Conservation (phyloP, 2,113 vertebrate genomes). For the Cairina moschata region DNA sequence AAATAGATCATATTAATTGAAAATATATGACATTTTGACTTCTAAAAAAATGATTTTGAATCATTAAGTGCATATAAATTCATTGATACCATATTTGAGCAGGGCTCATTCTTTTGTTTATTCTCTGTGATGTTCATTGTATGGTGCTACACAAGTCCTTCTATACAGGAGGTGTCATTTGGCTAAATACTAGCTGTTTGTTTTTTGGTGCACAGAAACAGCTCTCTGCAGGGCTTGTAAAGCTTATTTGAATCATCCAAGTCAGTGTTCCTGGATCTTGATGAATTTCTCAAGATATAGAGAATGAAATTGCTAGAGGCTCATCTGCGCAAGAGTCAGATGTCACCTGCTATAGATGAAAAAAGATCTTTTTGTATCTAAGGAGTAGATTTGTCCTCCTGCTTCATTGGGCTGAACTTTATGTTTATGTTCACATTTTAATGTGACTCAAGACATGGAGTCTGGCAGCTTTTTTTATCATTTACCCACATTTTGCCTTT, state of each 20-base stretch:
- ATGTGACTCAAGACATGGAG: neutral
- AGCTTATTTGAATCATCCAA: neutral
- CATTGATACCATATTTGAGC: neutral
- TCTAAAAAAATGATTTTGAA: slow-evolving; percentile 36
- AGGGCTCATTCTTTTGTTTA: neutral
- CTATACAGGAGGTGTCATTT: neutral
- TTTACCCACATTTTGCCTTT: slow-evolving; percentile 41
- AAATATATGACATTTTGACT: slow-evolving; percentile 30
- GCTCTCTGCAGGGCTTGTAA: neutral
- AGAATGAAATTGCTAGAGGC: neutral
- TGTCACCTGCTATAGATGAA: slow-evolving; percentile 9
- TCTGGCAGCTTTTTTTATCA: slow-evolving; percentile 34
- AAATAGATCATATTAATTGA: slow-evolving; percentile 29
- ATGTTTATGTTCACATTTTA: slow-evolving; percentile 34
- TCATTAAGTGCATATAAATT: slow-evolving; percentile 2
- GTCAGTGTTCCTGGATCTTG: neutral
- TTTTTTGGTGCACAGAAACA: neutral
- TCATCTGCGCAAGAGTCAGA: neutral
- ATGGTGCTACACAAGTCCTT: neutral
- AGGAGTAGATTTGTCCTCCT: slow-evolving; percentile 16
- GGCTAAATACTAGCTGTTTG: neutral
- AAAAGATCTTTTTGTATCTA: slow-evolving; percentile 17
- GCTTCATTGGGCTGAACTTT: slow-evolving; percentile 26
- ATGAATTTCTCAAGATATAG: neutral
- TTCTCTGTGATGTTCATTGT: neutral